These are phyloP conservation scores for Rachycentron canadum DNA, from an alignment of 2,797 vertebrate genomes.

Conservation along the genomic window DNA sequence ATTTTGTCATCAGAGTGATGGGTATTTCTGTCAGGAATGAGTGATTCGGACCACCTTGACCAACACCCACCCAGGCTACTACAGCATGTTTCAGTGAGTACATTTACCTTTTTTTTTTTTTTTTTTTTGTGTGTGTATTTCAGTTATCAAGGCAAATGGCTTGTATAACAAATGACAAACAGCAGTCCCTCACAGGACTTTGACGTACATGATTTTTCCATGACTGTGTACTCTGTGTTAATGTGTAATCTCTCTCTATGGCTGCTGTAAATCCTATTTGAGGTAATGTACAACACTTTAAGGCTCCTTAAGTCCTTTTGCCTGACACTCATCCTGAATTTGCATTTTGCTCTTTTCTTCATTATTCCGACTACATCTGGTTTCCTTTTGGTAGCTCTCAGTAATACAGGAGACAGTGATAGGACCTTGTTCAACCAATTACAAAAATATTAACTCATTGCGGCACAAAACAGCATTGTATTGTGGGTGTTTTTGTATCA, in stretches of 20 bases:
- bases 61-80: not conserved
- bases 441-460: conserved; percentile 19
- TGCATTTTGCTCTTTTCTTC: conserved; percentile 57
- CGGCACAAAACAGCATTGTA: not conserved
- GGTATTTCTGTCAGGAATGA: not conserved
- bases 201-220: conserved; percentile 63
- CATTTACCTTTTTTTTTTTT: not conserved
- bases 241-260: conserved; percentile 72
- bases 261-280: conserved; percentile 78
- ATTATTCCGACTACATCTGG: conserved; percentile 41
- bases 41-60: conserved; percentile 3
- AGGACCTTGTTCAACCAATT: conserved; percentile 23
- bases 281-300: conserved; percentile 74
- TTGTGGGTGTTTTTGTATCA: conserved; percentile 7
- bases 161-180: conserved; percentile 30
- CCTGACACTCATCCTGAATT: conserved; percentile 76
- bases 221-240: conserved; percentile 57
- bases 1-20: not conserved
- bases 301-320: conserved; percentile 70
- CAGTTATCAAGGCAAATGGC: not conserved
- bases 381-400: conserved; percentile 31
- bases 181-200: conserved; percentile 47
- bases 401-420: conserved; percentile 15
- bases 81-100: not conserved
- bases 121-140: not conserved